phyloP scores from a whole-genome alignment of 2,113 vertebrate genomes.

The Coptodon rendalli region DNA sequence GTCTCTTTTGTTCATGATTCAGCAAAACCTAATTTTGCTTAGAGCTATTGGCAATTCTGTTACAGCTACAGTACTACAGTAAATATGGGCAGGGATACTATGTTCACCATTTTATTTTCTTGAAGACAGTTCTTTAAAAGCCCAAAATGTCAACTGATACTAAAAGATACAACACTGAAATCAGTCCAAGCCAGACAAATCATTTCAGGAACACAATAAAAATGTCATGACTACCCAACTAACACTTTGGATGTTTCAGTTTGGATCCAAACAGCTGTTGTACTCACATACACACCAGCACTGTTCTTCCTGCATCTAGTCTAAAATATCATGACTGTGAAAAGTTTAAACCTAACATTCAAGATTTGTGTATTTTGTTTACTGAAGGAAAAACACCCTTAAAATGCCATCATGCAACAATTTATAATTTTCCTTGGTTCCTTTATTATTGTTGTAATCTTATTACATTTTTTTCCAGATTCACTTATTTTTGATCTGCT shows the following conservation, averaged over 20 bases:
- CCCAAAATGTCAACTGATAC: not conserved
- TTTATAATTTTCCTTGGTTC: not conserved
- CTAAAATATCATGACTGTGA: not conserved
- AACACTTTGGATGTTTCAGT: not conserved
- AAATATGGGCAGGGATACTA: not conserved
- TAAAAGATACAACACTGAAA: not conserved
- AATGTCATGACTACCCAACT: not conserved
- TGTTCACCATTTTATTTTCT: not conserved
- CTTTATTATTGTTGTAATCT: not conserved
- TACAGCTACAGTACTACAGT: not conserved
- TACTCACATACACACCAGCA: not conserved
- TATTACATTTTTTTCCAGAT: not conserved
- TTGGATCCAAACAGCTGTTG: not conserved
- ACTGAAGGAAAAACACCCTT: not conserved
- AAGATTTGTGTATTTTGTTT: not conserved
- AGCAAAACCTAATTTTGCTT: not conserved
- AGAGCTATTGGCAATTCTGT: not conserved
- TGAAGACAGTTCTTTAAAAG: not conserved
- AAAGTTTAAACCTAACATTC: not conserved
- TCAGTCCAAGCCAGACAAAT: not conserved
- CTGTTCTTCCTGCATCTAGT: not conserved
- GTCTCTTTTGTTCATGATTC: not conserved
- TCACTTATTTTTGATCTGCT: not conserved
- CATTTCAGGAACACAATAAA: not conserved
- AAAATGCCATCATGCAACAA: not conserved